Base-by-base conservation (phyloP, 2,113 vertebrate genomes). In the Tautogolabrus adspersus region DNA sequence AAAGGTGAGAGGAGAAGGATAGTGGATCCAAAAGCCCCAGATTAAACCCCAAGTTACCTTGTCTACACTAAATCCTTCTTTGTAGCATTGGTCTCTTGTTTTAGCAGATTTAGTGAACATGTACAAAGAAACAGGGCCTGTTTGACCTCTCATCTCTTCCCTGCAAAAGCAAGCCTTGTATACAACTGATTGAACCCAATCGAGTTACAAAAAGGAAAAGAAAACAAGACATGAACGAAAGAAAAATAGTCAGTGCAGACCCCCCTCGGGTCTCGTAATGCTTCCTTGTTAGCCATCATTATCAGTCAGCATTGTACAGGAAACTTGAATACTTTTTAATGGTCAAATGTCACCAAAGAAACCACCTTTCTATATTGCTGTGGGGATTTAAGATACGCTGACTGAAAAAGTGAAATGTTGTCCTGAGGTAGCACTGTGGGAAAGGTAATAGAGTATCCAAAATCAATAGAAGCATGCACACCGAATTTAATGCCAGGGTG, bases 391-490 rank as follows among this genome's bases (percentile, higher is more conserved):
- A 58, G 30, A 19, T 49, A 3, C 13, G 42, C 52, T 40, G 62
- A n/a, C 26, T 40, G 30, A 26, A 51, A 66, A 66, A 51, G 26
- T 58, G 3, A 58, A 3, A 13, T 18, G 26, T 22, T 59, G 21
- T 66, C 61, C n/a, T 57, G 10, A 42, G 23, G 38, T 74, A 19
- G 22, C 18, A 26, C 2, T 42, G 8, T 5, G 58, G 23, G 21
- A 55, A 47, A 42, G 8, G 30, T 18, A 52, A 40, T 40, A 10
- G 51, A 8, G 1, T 26, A 22, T 42, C 34, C 6, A 21, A 44
- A 75, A 58, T 75, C 23, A 70, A 67, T 61, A 38, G 34, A 26
- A 34, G 37, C 34, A 60, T 26, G 52, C 10, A 59, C 10, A 52
- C 13, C 16, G 21, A 18, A 44, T 66, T 3, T 8, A n/a, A 19